Evolutionary conservation across 2,888 invertebrate species (phyloP).

Genomic region (Petrolisthes cinctipes): DNA sequence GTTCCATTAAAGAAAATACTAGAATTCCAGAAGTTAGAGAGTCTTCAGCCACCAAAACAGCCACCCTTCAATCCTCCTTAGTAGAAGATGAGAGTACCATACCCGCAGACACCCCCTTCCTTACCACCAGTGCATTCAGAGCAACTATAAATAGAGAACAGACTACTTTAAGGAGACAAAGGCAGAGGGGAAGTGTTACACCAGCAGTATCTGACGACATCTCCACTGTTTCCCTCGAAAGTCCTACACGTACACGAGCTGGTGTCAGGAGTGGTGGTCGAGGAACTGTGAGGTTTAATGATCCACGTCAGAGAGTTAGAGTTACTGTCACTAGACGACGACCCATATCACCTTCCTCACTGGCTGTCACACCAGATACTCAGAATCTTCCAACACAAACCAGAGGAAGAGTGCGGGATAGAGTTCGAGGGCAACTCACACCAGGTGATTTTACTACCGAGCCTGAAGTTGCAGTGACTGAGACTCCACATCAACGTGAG

Average conservation of each 20-base stretch:
- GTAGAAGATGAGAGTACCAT: slow-evolving; percentile 33
- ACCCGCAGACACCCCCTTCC: slow-evolving; percentile 45
- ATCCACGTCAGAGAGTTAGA: slow-evolving; percentile 25
- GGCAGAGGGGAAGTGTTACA: not conserved
- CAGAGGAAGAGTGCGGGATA: not conserved
- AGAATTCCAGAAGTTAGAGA: slow-evolving; percentile 18
- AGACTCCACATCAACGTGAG: slow-evolving; percentile 12
- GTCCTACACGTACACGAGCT: slow-evolving; percentile 23
- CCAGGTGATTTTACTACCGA: not conserved
- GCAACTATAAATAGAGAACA: slow-evolving; percentile 36
- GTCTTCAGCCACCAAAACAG: not conserved
- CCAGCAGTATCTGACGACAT: not conserved
- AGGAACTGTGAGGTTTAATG: slow-evolving; percentile 51
- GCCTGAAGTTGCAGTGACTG: slow-evolving; percentile 8
- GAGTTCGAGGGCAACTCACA: not conserved
- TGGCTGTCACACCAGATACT: not conserved
- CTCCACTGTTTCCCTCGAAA: slow-evolving; percentile 20
- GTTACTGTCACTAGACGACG: slow-evolving; percentile 55
- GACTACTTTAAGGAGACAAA: not conserved
- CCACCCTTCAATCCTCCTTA: slow-evolving; percentile 47
- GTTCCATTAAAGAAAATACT: slow-evolving; percentile 24
- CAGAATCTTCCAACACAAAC: not conserved
- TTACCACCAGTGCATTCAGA: slow-evolving; percentile 52
- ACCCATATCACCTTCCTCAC: slow-evolving; percentile 23
- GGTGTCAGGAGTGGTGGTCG: slow-evolving; percentile 43